Evolutionary conservation across 2,888 invertebrate species (phyloP).

Genomic region (Nephrotoma guestfalica): DNA sequence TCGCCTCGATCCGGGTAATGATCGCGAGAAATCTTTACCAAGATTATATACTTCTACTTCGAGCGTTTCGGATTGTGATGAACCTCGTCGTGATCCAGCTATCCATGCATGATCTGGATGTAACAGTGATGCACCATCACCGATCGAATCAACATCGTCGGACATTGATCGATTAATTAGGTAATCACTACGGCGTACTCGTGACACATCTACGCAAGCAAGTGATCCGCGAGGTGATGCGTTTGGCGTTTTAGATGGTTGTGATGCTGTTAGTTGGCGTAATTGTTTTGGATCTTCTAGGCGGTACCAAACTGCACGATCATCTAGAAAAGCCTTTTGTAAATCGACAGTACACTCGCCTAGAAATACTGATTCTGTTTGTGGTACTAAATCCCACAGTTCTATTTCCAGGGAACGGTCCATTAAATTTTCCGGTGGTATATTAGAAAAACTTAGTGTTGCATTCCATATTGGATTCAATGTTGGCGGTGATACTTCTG

Average conservation of each 20-base stretch:
- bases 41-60: conserved; percentile 76
- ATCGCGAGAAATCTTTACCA: conserved; percentile 72
- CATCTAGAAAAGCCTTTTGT: conserved; percentile 68
- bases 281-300: conserved; percentile 63
- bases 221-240: conserved; percentile 69
- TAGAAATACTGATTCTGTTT: conserved; percentile 65
- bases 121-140: conserved; percentile 57
- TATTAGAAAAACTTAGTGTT: conserved; percentile 66
- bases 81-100: conserved; percentile 64
- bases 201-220: conserved; percentile 41
- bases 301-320: conserved; percentile 81
- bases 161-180: conserved; percentile 61
- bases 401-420: conserved; percentile 73
- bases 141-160: conserved; percentile 61
- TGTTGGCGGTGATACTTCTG: conserved; percentile 72
- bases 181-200: conserved; percentile 54
- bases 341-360: conserved; percentile 56
- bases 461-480: conserved; percentile 89
- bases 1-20: conserved; percentile 68
- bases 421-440: conserved; percentile 64
- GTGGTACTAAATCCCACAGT: conserved; percentile 74
- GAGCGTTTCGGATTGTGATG: conserved; percentile 77
- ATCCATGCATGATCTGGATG: conserved; percentile 80
- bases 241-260: conserved; percentile 51
- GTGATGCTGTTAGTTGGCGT: conserved; percentile 31